phyloP scores from a whole-genome alignment of 2,797 vertebrate species.

The Aulostomus chinensis region DNA sequence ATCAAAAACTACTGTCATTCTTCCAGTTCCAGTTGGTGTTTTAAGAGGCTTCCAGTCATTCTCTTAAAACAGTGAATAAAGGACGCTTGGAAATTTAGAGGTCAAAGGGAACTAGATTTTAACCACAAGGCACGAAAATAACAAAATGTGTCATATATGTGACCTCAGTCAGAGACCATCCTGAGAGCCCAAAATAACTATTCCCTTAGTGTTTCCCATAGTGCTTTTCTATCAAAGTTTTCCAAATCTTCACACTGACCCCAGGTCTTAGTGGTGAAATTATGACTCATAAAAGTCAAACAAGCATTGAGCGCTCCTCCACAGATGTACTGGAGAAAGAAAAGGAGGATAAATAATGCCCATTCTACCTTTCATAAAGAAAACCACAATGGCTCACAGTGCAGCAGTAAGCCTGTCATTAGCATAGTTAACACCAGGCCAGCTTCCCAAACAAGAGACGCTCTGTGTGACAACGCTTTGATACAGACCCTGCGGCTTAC shows the following conservation, averaged over 20 bases:
- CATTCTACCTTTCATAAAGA: slow-evolving; percentile 34
- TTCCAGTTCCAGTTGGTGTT: no score
- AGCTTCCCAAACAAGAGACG: slow-evolving; percentile 65
- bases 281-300: slow-evolving; percentile 40
- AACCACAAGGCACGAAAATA: slow-evolving; percentile 13
- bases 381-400: slow-evolving; percentile 60
- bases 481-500: slow-evolving; percentile 64
- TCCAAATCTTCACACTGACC: slow-evolving; percentile 37
- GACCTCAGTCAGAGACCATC: slow-evolving; percentile 5
- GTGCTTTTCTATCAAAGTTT: slow-evolving; percentile 24
- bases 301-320: background rate
- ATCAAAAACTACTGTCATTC: no score
- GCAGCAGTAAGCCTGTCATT: slow-evolving; percentile 63
- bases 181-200: slow-evolving; percentile 18
- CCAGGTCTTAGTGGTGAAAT: slow-evolving; percentile 10
- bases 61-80: background rate
- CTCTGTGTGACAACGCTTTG: slow-evolving; percentile 71
- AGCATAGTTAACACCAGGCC: slow-evolving; percentile 72
- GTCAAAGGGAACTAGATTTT: background rate
- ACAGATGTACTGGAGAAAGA: slow-evolving; percentile 22
- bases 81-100: background rate
- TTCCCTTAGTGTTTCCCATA: slow-evolving; percentile 20
- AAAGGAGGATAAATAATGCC: slow-evolving; percentile 34
- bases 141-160: slow-evolving; percentile 1
- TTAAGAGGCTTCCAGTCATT: no score